Conservation (phyloP, 2,113 vertebrate genomes). For the Corythaixoides concolor region DNA sequence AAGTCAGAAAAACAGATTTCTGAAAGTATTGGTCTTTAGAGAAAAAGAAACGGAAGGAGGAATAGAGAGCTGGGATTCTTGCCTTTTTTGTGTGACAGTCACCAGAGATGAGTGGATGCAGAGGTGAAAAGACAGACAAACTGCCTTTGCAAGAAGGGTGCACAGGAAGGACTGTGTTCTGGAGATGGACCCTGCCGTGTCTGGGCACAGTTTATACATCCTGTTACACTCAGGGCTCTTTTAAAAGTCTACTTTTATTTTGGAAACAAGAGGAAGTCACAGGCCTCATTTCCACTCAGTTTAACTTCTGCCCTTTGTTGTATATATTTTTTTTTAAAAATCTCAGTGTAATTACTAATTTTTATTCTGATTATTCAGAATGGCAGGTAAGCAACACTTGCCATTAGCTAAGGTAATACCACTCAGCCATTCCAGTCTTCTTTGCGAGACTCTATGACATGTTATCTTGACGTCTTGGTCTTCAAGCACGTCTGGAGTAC, state of each 20-base stretch:
- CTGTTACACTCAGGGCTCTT: background rate
- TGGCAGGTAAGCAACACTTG: background rate
- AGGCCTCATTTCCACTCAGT: background rate
- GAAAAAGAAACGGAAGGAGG: background rate
- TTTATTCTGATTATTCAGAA: background rate
- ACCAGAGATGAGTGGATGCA: background rate
- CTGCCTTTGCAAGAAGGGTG: background rate
- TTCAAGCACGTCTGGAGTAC: background rate
- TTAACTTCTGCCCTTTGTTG: background rate
- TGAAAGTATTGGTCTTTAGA: background rate
- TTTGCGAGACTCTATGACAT: background rate
- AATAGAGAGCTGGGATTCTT: background rate
- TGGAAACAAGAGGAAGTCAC: background rate
- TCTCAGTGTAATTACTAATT: background rate
- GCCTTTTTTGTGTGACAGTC: background rate
- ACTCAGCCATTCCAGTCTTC: background rate
- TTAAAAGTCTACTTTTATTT: background rate
- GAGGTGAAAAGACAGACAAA: background rate
- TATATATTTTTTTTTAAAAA: background rate
- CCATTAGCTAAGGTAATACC: background rate
- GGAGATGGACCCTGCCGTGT: fast-evolving
- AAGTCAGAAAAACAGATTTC: background rate
- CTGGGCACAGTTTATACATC: background rate
- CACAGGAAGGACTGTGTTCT: background rate
- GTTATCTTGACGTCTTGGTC: background rate